Evolutionary conservation across 2,113 vertebrate species (phyloP).

Genomic region (Gopherus evgoodei): DNA sequence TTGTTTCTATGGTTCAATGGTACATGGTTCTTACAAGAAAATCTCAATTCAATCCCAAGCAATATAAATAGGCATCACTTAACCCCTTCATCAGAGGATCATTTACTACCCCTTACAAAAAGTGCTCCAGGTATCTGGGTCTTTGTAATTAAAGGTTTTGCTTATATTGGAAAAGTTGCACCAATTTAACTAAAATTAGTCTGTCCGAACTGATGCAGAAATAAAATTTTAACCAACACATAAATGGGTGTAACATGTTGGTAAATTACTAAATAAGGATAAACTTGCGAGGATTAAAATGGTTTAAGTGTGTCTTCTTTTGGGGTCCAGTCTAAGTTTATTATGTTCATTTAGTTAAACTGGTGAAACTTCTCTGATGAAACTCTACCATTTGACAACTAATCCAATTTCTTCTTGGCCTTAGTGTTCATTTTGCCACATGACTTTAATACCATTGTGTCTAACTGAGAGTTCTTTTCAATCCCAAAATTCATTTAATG

Average conservation of each 20-base stretch:
- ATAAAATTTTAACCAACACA: neutral
- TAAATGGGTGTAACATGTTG: neutral
- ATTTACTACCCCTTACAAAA: neutral
- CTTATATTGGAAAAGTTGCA: rapidly evolving
- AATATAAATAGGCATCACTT: neutral
- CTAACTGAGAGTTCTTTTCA: rapidly evolving
- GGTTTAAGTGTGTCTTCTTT: neutral
- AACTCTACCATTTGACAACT: neutral
- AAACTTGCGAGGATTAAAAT: neutral
- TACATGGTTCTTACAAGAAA: neutral
- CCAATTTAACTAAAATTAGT: neutral
- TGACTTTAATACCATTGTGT: neutral
- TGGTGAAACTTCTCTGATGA: neutral
- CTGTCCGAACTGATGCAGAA: neutral
- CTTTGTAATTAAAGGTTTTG: neutral
- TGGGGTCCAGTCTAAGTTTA: neutral
- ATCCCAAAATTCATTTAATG: neutral
- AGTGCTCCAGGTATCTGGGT: rapidly evolving
- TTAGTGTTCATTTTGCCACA: neutral
- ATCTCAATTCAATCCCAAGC: neutral
- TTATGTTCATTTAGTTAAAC: neutral
- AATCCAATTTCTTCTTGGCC: neutral
- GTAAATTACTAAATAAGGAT: neutral
- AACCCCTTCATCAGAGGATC: neutral
- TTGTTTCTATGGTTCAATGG: neutral